Base-by-base conservation (phyloP, 2,113 vertebrate genomes). In the Amazona vittata region DNA sequence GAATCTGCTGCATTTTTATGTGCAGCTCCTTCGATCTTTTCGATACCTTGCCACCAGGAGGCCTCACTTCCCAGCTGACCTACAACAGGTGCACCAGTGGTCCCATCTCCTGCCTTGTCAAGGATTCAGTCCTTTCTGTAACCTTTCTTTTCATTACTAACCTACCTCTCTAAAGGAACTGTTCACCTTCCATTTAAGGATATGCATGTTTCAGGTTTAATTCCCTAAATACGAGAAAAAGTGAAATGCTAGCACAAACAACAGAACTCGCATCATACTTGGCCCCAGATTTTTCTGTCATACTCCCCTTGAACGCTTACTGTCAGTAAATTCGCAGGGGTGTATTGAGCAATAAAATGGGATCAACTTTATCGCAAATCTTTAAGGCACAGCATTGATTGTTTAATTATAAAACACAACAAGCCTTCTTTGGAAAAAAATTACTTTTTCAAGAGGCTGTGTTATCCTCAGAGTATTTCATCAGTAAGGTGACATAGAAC, bases 1-100 rank as follows among this genome's bases (percentile, higher is more conserved):
- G 60, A 95, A 92, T 90, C 93, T 93, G 77, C 86, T 96, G 91
- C 86, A 93, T 94, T 95, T 94, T 97, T 79, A 82, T 68, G 29
- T 10, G 43, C 59, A 86, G 78, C 47, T 89, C 93, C 93, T 95
- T 69, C 69, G 43, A 75, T 64, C 35, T 83, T 47, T 89, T 13
- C 0, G 0, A 8, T 59, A 52, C 53, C 37, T 74, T 19, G 11
- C 67, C 55, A 1, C 37, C 35, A 49, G 63, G 62, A 80, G 47
- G 41, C 15, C 20, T 65, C 16, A 3, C 74, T 79, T 53, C 49
- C 67, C 63, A 53, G 57, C 19, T 92, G 71, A 86, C 60, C 77
- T 41, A 5, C 4, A 7, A 3, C 2, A 37, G 39, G 37, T 62
- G 25, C 29, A 75, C 21, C 63, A 83, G 53, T 19, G 46, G 13